Evolutionary conservation across 23 tunicate species (phyloP), one percentile per base, ranked within the genome.

Genomic region (Pegea sp.): DNA sequence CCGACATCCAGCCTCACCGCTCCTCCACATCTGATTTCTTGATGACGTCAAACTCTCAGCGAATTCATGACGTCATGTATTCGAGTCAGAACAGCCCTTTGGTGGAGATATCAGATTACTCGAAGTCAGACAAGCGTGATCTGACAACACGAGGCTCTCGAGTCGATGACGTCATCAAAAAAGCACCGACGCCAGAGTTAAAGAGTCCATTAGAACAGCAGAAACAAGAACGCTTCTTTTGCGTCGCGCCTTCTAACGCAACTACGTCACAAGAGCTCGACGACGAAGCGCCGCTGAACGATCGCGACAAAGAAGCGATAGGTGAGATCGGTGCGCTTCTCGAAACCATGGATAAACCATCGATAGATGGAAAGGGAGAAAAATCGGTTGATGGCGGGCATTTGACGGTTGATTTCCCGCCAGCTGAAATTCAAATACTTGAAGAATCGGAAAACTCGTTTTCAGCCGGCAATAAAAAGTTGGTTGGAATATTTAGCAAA

Each of bases 151-250:
- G n/a, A n/a, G n/a, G n/a, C n/a, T n/a, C n/a, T n/a, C n/a, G n/a
- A n/a, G n/a, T n/a, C n/a, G n/a, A n/a, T n/a, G n/a, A n/a, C n/a
- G n/a, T n/a, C n/a, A n/a, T n/a, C n/a, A n/a, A n/a, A n/a, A n/a
- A n/a, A n/a, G n/a, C n/a, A n/a, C n/a, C n/a, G n/a, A n/a, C n/a
- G n/a, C 79, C 79, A 32, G 79, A 72, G 44, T 33, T 72, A 4
- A 64, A 64, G 34, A 72, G 79, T 63, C 79, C 79, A 4, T 44
- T 72, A 4, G 79, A 72, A 33, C 79, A 72, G 48, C 79, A 69
- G 8, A 70, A 72, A 18, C 71, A 66, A 29, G 68, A 70, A 34
- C 62, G 79, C 3, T 72, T 72, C 28, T 72, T 72, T 42, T 72
- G 69, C 24, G 33, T 59, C 2, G 65, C 44, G 48, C 5, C 79